Conservation (phyloP, 2,888 invertebrate genomes). For the Mayetiola destructor region DNA sequence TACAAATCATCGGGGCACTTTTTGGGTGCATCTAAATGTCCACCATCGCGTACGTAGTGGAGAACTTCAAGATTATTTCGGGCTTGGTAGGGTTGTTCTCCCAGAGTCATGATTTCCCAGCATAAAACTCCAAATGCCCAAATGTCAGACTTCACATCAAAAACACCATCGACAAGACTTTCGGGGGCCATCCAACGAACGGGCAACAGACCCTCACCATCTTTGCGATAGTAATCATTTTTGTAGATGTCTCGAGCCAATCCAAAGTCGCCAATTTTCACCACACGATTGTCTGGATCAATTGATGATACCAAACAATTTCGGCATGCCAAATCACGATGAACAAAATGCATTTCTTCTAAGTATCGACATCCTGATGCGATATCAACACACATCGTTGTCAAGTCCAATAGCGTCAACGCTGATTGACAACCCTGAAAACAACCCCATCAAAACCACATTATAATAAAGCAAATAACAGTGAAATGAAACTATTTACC, state of each 20-base stretch:
- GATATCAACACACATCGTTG: slow-evolving; percentile 90
- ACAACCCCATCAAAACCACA: slow-evolving; percentile 35
- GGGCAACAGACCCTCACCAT: slow-evolving; percentile 77
- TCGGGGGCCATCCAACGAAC: slow-evolving; percentile 99
- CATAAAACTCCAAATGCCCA: slow-evolving; percentile 90
- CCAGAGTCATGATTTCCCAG: slow-evolving; percentile 94
- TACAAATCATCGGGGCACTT: slow-evolving; percentile 72
- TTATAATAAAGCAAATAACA: slow-evolving; percentile 7
- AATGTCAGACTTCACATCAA: slow-evolving; percentile 92
- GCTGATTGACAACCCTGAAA: slow-evolving; percentile 38
- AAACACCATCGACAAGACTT: slow-evolving; percentile 87
- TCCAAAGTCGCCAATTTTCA: slow-evolving; percentile 87
- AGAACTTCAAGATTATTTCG: slow-evolving; percentile 84
- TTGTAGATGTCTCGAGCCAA: slow-evolving; percentile 92
- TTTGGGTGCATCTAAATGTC: slow-evolving; percentile 62
- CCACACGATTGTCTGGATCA: slow-evolving; percentile 44
- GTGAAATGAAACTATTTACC: slow-evolving; percentile 31
- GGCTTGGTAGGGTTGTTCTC: slow-evolving; percentile 93
- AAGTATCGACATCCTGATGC: slow-evolving; percentile 89
- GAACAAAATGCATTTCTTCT: slow-evolving; percentile 94
- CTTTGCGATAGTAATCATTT: slow-evolving; percentile 94
- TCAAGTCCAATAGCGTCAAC: slow-evolving; percentile 65
- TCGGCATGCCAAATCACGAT: slow-evolving; percentile 87
- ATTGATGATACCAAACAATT: slow-evolving; percentile 81
- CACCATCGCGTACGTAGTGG: slow-evolving; percentile 76